A percentile compares a stretch with the other conserved stretches of the same genome.
Conservation (phyloP, 2,113 vertebrate genomes). For the Neogobius melanostomus region DNA sequence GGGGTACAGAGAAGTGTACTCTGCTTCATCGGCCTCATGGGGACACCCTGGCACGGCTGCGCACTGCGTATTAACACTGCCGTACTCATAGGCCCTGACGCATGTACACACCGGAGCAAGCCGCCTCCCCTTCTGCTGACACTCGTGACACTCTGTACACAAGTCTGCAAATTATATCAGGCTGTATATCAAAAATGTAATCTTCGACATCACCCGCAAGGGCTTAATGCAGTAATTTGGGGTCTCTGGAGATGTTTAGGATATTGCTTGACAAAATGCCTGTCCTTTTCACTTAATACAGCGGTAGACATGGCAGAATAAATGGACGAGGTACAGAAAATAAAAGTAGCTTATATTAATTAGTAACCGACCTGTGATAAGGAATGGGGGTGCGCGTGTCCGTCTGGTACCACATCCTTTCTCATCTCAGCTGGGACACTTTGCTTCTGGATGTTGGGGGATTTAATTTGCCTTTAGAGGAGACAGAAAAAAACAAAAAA, state of each 20-base stretch:
- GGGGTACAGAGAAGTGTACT: constrained; percentile 27
- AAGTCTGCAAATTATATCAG: constrained; percentile 18
- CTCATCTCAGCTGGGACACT: constrained; percentile 86
- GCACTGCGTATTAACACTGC: constrained; percentile 38
- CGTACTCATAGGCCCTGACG: constrained; percentile 7
- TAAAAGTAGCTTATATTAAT: background rate
- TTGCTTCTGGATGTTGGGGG: constrained; percentile 87
- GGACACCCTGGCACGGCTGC: constrained; percentile 35
- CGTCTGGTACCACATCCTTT: constrained; percentile 84
- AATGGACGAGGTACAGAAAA: background rate
- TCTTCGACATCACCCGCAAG: constrained; percentile 11
- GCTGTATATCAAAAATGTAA: constrained; percentile 3
- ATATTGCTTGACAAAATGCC: constrained; percentile 53
- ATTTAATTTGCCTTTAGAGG: constrained; percentile 85
- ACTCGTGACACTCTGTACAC: background rate
- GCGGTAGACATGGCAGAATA: constrained; percentile 2
- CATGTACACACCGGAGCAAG: constrained; percentile 5
- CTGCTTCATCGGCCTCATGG: constrained; percentile 39
- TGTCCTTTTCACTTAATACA: constrained; percentile 50
- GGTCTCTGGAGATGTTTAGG: constrained; percentile 29
- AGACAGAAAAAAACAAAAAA: constrained; percentile 17
- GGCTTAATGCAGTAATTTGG: constrained; percentile 24
- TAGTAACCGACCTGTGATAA: constrained; percentile 79
- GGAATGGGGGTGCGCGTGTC: constrained; percentile 80
- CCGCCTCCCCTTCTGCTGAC: background rate